A percentile compares a stretch with the other conserved stretches of the same genome.
Conservation (phyloP, 2,113 vertebrate species). For the Motacilla alba region DNA sequence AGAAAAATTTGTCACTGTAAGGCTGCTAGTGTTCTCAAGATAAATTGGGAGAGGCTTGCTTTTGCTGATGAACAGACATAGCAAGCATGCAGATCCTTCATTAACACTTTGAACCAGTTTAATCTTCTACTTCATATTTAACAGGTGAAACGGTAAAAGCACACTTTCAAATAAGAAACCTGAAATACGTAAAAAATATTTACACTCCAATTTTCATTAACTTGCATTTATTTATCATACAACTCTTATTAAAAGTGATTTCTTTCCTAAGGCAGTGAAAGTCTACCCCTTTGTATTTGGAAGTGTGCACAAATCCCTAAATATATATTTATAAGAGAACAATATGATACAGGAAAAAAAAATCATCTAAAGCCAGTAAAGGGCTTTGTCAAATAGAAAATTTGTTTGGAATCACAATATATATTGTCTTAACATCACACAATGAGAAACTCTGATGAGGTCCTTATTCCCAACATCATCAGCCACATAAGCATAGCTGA, state of each 20-base stretch:
- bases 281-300: slow-evolving; percentile 64
- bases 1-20: slow-evolving; percentile 34
- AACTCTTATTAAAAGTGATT: slow-evolving; percentile 73
- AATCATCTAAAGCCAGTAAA: slow-evolving; percentile 67
- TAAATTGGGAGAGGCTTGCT: slow-evolving; percentile 60
- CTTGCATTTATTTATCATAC: slow-evolving; percentile 73
- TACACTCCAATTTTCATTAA: slow-evolving; percentile 70
- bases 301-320: slow-evolving; percentile 71
- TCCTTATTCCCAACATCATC: slow-evolving; percentile 65
- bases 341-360: slow-evolving; percentile 64
- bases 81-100: slow-evolving; percentile 69
- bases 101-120: slow-evolving; percentile 48
- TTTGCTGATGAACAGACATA: slow-evolving; percentile 62
- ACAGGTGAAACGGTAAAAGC: slow-evolving; percentile 65
- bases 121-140: slow-evolving; percentile 68
- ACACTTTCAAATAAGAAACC: slow-evolving; percentile 73
- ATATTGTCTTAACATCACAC: slow-evolving; percentile 67
- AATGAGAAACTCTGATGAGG: slow-evolving; percentile 66
- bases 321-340: slow-evolving; percentile 71
- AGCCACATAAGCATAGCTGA: slow-evolving; percentile 64
- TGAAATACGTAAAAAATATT: slow-evolving; percentile 73
- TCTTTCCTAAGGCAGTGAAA: slow-evolving; percentile 71
- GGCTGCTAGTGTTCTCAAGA: slow-evolving; percentile 67
- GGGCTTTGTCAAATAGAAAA: slow-evolving; percentile 67
- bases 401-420: slow-evolving; percentile 69